A percentile compares a stretch with the other conserved stretches of the same genome.
Conservation (phyloP, 64 coral and sea anemone species). For the Anthopleura sola region DNA sequence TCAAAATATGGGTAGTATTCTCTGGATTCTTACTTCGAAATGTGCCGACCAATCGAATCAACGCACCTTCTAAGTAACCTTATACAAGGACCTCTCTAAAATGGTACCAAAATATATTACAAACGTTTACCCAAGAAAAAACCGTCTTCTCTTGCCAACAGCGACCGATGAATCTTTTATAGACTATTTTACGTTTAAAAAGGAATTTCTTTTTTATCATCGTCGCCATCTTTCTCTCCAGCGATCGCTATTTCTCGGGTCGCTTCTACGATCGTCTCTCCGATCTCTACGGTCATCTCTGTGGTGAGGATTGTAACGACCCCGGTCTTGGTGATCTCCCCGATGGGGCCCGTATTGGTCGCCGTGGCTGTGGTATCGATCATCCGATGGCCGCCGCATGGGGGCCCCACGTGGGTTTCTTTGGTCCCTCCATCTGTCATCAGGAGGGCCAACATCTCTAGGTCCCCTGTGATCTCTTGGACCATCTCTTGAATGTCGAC, state of each 20-base stretch:
- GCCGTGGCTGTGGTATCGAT: conserved; percentile 4
- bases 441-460: not conserved
- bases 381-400: not conserved
- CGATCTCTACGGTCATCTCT: conserved; percentile 19
- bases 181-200: conserved; percentile 33
- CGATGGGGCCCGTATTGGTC: not conserved
- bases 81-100: not conserved
- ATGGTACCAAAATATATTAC: not conserved
- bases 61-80: not conserved
- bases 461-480: conserved; percentile 1
- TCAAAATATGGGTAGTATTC: not conserved
- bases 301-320: conserved; percentile 4
- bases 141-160: conserved; percentile 3
- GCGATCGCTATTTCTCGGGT: conserved; percentile 1
- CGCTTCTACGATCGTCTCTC: not conserved
- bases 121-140: conserved; percentile 9
- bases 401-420: conserved; percentile 7
- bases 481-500: not conserved
- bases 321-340: conserved; percentile 14
- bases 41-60: not conserved
- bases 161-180: not conserved
- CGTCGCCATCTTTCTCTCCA: conserved; percentile 25
- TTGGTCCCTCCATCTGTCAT: conserved; percentile 25
- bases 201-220: conserved; percentile 35
- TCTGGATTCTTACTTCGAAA: not conserved